Evolutionary conservation across 1,140 invertebrate species (phyloP).

Genomic region (Teleogryllus occipitalis): DNA sequence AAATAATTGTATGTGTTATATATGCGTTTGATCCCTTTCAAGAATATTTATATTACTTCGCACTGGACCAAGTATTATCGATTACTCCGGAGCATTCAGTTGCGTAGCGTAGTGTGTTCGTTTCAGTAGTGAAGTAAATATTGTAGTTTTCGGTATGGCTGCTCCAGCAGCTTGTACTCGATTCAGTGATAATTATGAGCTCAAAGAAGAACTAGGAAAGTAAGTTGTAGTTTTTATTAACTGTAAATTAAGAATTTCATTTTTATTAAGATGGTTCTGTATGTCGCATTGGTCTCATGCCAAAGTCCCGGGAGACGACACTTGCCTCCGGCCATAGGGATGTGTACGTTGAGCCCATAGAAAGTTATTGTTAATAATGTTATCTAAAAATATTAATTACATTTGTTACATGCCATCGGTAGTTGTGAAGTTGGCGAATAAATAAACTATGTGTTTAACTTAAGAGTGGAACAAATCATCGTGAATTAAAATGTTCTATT

Average conservation of each 20-base stretch:
- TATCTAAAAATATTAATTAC: no score
- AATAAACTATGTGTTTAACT: no score
- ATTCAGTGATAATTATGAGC: conserved; percentile 99
- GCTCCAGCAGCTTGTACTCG: conserved; percentile 67
- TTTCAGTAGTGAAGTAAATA: conserved; percentile 29
- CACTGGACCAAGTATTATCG: conserved; percentile 20
- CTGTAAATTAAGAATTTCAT: background rate
- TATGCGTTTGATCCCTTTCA: background rate
- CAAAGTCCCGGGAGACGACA: background rate
- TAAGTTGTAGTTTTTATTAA: conserved; percentile 52
- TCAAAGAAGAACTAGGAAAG: conserved; percentile 99
- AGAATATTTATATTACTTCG: background rate
- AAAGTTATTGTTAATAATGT: no score
- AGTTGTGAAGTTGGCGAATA: no score
- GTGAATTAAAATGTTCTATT: background rate
- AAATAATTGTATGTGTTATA: background rate
- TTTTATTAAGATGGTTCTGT: background rate
- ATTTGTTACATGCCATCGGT: no score
- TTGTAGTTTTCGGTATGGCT: conserved; percentile 43
- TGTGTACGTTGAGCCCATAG: background rate
- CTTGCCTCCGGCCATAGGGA: background rate
- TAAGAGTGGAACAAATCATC: no score
- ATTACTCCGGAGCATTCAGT: conserved; percentile 20
- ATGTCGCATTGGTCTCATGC: conserved; percentile 3
- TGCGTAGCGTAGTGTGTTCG: conserved; percentile 22